Evolutionary conservation across 2,888 invertebrate species (phyloP).

Genomic region (Eristalis pertinax): DNA sequence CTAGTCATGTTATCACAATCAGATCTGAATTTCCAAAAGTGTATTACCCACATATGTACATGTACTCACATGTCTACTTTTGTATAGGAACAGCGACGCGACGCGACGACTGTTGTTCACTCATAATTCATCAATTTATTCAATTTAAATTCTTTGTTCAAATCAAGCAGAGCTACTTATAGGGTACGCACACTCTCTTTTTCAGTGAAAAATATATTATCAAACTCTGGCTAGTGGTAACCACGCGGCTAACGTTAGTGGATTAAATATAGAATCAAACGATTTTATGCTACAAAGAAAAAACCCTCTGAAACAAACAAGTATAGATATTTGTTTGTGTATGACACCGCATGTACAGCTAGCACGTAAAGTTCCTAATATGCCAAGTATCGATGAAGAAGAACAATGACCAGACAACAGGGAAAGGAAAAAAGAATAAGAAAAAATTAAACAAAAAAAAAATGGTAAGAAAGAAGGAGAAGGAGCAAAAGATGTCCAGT

Average conservation of each 20-base stretch:
- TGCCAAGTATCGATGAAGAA: slow-evolving; percentile 52
- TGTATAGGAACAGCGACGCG: neutral
- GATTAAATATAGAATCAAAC: slow-evolving; percentile 33
- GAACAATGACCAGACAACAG: slow-evolving; percentile 54
- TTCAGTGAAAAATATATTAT: neutral
- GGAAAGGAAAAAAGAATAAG: neutral
- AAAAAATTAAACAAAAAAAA: neutral
- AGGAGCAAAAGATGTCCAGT: slow-evolving; percentile 16
- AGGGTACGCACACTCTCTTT: neutral
- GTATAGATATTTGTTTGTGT: no score
- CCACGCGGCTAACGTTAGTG: slow-evolving; percentile 39
- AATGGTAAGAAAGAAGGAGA: neutral
- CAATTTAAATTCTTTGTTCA: slow-evolving; percentile 61
- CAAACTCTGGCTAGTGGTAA: neutral
- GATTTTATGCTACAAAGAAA: slow-evolving; percentile 57
- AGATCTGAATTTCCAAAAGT: slow-evolving; percentile 72
- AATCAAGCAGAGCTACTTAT: neutral
- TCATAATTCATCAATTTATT: slow-evolving; percentile 70
- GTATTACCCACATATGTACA: slow-evolving; percentile 60
- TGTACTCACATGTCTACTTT: no score
- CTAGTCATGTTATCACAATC: slow-evolving; percentile 58
- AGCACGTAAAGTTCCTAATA: slow-evolving; percentile 48
- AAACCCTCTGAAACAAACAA: slow-evolving; percentile 45
- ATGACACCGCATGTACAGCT: slow-evolving; percentile 15
- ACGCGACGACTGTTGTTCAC: slow-evolving; percentile 42